Evolutionary conservation across 2,797 vertebrate genomes (phyloP).

Genomic region (Myotis myotis): DNA sequence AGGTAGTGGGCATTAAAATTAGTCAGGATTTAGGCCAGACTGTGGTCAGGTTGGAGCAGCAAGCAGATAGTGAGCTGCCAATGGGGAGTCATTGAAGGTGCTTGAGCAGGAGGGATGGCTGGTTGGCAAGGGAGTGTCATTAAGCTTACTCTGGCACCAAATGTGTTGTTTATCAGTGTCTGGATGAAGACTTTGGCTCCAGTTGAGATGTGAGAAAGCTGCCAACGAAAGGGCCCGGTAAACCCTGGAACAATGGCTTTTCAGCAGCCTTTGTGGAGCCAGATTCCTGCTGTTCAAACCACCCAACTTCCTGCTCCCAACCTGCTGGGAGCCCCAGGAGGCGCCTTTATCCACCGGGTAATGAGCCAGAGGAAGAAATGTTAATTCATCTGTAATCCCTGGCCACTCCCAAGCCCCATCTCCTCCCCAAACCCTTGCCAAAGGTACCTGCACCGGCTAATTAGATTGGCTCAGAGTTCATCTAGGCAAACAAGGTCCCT

Average conservation of each 20-base stretch:
- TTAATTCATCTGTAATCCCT: slow-evolving; percentile 3
- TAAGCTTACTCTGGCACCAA: not conserved
- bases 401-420: not conserved
- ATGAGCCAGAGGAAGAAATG: slow-evolving; percentile 35
- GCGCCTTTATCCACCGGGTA: slow-evolving; percentile 49
- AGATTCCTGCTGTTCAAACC: slow-evolving; percentile 72
- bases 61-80: not conserved
- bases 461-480: not conserved
- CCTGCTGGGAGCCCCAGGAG: slow-evolving; percentile 68
- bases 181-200: slow-evolving; percentile 64
- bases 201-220: slow-evolving; percentile 6
- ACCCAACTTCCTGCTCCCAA: slow-evolving; percentile 71
- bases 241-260: slow-evolving; percentile 66
- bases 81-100: not conserved
- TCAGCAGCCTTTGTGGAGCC: slow-evolving; percentile 49
- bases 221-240: slow-evolving; percentile 54
- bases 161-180: slow-evolving; percentile 61
- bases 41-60: not conserved
- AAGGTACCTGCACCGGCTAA: not conserved
- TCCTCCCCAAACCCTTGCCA: not conserved
- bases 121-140: not conserved
- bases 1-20: not conserved
- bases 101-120: not conserved
- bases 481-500: not conserved
- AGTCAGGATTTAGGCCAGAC: not conserved